Base-by-base conservation (phyloP, 92 coral and sea anemone species). In the Zoanthus sociatus region DNA sequence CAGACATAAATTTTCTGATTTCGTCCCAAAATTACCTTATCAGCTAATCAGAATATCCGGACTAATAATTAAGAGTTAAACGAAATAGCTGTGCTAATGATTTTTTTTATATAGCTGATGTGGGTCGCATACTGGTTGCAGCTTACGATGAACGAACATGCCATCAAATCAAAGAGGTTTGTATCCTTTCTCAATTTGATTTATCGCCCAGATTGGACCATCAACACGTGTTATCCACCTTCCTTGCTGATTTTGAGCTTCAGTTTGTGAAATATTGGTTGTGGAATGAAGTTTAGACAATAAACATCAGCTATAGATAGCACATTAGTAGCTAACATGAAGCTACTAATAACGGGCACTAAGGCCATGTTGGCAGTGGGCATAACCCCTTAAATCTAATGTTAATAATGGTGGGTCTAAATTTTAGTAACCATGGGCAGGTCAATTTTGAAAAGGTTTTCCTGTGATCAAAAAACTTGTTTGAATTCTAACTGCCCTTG, bases 71-170 rank as follows among this genome's bases (percentile, higher is more conserved):
- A 61, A n/a, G 9, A 32, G 48, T 26, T 26, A 26, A 71, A 42
- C 7, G 67, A 5, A 3, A 73, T 73, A 5, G 26, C 15, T 73
- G 11, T 17, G 5, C 7, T 4, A 4, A 10, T 13, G 3, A 0
- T 71, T 26, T 82, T 15, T 14, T 87, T 69, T 71, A 55, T 91
- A 6, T 78, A 97, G 99, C 91, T 79, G 99, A 95, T 20, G 89
- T 91, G 9, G 98, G 98, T 2, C 98, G 93, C 78, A 92, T 93
- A 7, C 92, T 97, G 73, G 93, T 95, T 51, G 99, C 99, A 8
- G 99, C 99, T 8, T 94, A 94, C 55, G 99, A 96, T 83, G 98
- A 94, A 55, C 90, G 99, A 84, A 96, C 99, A 0, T 96, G 98
- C 78, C 92, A 93, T 16, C 99, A 96, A 76, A 93, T 96, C 17